phyloP scores from a whole-genome alignment of 2,797 vertebrate species.

The Picus viridis region DNA sequence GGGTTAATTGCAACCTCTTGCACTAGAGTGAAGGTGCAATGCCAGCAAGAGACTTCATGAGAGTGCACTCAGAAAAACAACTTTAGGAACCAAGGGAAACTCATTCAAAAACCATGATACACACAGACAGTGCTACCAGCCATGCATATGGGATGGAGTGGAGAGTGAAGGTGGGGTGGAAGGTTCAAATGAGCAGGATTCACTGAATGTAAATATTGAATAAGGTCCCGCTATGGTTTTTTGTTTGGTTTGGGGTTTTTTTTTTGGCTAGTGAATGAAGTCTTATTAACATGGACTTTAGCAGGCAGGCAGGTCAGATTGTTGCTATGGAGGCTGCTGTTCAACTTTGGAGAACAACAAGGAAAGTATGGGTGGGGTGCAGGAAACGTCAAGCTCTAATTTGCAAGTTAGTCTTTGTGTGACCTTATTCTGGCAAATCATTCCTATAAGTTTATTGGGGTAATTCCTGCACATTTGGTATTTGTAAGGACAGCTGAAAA shows the following conservation, averaged over 20 bases:
- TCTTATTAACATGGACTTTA: constrained; percentile 34
- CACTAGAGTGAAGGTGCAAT: constrained; percentile 54
- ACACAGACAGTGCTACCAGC: constrained; percentile 65
- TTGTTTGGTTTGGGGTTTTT: background rate
- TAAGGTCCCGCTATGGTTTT: background rate
- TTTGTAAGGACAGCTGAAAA: constrained; percentile 37
- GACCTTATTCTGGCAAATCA: constrained; percentile 63
- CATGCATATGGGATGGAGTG: constrained; percentile 64
- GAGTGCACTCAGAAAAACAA: constrained; percentile 60
- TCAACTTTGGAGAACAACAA: constrained; percentile 65
- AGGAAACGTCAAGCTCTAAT: constrained; percentile 59
- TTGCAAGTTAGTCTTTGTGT: constrained; percentile 37
- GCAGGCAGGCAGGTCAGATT: constrained; percentile 61
- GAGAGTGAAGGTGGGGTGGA: constrained; percentile 47
- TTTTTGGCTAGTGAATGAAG: constrained; percentile 28
- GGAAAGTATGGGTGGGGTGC: constrained; percentile 46
- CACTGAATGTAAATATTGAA: constrained; percentile 12
- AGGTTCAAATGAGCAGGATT: constrained; percentile 65
- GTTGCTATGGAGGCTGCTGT: constrained; percentile 57
- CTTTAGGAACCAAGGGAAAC: constrained; percentile 45
- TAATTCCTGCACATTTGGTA: constrained; percentile 50
- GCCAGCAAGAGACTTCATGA: constrained; percentile 62
- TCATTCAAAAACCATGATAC: constrained; percentile 63
- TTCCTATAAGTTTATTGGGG: background rate
- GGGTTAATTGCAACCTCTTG: constrained; percentile 72